These are phyloP conservation scores for Cercopithecus mona DNA, from an alignment of 2,113 vertebrate species.

Conservation along the genomic window DNA sequence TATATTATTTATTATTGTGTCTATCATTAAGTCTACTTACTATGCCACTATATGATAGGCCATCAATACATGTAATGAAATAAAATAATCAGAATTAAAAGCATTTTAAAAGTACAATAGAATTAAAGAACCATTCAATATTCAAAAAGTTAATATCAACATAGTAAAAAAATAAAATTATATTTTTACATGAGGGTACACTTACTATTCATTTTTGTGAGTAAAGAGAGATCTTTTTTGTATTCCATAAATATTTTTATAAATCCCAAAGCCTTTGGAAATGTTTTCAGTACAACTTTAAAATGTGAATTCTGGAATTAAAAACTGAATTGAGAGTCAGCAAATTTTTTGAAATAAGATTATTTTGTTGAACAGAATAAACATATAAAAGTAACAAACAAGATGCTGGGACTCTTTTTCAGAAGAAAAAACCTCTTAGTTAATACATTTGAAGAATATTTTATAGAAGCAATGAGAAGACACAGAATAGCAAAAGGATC, in stretches of 20 bases:
- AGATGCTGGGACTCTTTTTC: not conserved
- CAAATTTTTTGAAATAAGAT: not conserved
- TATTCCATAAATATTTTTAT: not conserved
- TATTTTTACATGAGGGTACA: not conserved
- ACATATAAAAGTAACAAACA: not conserved
- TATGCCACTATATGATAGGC: not conserved
- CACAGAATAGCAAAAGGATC: not conserved
- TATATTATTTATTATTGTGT: not conserved
- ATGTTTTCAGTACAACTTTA: not conserved
- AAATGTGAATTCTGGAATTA: not conserved
- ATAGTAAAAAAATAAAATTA: not conserved
- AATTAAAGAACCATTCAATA: not conserved
- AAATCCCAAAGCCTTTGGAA: not conserved
- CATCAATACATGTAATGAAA: not conserved
- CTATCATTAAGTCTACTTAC: not conserved
- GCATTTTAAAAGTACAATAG: not conserved
- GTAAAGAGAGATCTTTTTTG: not conserved
- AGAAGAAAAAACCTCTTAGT: not conserved
- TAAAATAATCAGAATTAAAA: not conserved
- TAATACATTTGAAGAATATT: not conserved
- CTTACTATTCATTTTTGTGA: not conserved
- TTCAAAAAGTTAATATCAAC: not conserved
- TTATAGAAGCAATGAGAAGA: not conserved
- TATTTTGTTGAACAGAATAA: not conserved
- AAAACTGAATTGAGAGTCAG: not conserved